Conservation (phyloP, 2,113 vertebrate genomes). For the Irena cyanogastra region DNA sequence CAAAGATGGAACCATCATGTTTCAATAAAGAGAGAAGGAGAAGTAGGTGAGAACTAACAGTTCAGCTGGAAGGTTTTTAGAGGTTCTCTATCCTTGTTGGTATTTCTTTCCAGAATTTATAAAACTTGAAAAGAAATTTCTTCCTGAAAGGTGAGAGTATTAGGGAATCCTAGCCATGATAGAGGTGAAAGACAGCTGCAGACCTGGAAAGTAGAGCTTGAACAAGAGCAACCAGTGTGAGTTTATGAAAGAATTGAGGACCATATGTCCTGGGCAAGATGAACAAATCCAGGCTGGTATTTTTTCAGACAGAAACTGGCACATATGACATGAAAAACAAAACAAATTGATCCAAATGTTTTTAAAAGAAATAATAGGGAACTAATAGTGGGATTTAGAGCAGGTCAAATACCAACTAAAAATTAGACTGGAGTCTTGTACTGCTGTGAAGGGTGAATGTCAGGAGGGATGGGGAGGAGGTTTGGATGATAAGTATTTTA, state of each 20-base stretch:
- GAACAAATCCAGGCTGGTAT: not conserved
- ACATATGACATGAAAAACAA: not conserved
- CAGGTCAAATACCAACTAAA: not conserved
- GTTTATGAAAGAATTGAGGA: not conserved
- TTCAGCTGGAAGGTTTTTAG: not conserved
- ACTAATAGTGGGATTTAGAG: not conserved
- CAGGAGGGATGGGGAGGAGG: not conserved
- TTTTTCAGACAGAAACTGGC: not conserved
- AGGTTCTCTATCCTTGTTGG: not conserved
- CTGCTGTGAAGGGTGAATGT: not conserved
- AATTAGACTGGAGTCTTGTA: not conserved
- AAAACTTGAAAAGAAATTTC: not conserved
- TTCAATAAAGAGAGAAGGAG: not conserved
- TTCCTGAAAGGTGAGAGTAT: not conserved
- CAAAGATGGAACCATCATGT: not conserved
- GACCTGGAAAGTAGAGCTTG: not conserved
- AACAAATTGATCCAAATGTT: not conserved
- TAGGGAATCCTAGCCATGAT: not conserved
- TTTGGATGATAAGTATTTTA: slow-evolving; percentile 3
- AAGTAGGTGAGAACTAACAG: not conserved
- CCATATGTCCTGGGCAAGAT: not conserved
- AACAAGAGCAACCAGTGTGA: not conserved
- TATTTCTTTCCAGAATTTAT: not conserved
- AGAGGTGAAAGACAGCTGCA: not conserved
- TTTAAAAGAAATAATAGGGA: not conserved